phyloP scores from a whole-genome alignment of 2,113 vertebrate species.

The Petaurus breviceps region DNA sequence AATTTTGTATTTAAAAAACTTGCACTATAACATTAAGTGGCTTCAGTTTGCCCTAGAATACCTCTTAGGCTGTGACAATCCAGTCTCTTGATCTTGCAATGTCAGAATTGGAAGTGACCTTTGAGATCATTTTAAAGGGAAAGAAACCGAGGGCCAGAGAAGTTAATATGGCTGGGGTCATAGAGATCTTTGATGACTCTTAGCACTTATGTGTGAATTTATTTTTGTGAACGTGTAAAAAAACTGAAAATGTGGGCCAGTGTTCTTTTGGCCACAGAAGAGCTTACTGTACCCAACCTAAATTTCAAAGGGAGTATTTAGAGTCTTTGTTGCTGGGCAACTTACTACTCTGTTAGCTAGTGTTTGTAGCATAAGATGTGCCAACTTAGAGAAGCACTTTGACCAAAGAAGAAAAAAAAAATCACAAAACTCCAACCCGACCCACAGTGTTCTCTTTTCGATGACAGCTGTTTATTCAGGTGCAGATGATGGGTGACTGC shows the following conservation, averaged over 20 bases:
- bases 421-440: background rate
- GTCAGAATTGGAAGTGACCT: background rate
- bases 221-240: background rate
- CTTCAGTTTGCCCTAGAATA: background rate
- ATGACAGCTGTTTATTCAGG: conserved; percentile 60
- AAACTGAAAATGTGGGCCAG: background rate
- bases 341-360: conserved; percentile 1
- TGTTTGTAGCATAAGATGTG: conserved; percentile 10
- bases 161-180: background rate
- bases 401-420: conserved; percentile 21
- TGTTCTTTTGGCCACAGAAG: conserved; percentile 18
- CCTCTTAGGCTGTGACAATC: background rate
- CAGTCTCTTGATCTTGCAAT: background rate
- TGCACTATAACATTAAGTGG: background rate
- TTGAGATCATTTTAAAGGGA: background rate
- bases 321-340: conserved; percentile 48
- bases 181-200: background rate
- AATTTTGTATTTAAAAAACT: background rate
- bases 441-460: conserved; percentile 26
- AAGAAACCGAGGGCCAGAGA: background rate
- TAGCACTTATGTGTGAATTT: background rate
- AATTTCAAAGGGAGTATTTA: conserved; percentile 21
- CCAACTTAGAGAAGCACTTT: conserved; percentile 48
- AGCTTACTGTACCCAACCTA: conserved; percentile 11
- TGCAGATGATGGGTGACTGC: background rate